Base-by-base conservation (phyloP, 2,113 vertebrate genomes). In the Scytalopus superciliaris region DNA sequence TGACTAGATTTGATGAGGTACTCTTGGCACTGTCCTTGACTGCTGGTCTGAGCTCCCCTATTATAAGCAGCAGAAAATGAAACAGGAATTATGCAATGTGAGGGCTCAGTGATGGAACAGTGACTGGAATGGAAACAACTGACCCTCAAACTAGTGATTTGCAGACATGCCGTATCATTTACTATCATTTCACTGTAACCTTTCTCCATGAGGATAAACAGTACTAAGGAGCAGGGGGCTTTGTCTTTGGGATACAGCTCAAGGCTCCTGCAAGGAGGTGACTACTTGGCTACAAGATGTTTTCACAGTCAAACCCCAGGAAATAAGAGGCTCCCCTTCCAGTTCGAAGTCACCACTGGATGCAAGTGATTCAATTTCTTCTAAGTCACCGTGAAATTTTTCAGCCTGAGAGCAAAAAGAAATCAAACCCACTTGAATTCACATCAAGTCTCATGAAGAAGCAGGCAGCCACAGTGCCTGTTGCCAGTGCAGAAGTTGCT, bases 1-100 rank as follows among this genome's bases (percentile, higher is more conserved):
- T 45, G 56, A 84, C 49, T 84, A 59, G 66, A 77, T 84, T 93
- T 92, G 73, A 95, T 94, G 33, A 94, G 62, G n/a, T 59, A n/a
- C 87, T 89, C 66, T 84, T 93, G 85, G 84, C 91, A 81, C 25
- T 1, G 0, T 50, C 73, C 66, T 86, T 50, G 39, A 63, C 70
- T 70, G 80, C 64, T 94, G 62, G 37, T 80, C 70, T 45, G 49
- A 94, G 66, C 63, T 93, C 35, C 40, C 57, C 53, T 53, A n/a
- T 60, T 69, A 57, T 30, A 84, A 90, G 45, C 37, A 88, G 64
- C 79, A 70, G 64, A 40, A 92, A 95, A 78, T 68, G 60, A 93
- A 96, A 94, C 15, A 37, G n/a, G 37, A 88, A 70, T 92, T 87
- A 92, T 28, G 59, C 59, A 91, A 62, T 0, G 0, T 0, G 3